Conservation (phyloP, 2,797 vertebrate species). For the Scolopax bukidnonensis region DNA sequence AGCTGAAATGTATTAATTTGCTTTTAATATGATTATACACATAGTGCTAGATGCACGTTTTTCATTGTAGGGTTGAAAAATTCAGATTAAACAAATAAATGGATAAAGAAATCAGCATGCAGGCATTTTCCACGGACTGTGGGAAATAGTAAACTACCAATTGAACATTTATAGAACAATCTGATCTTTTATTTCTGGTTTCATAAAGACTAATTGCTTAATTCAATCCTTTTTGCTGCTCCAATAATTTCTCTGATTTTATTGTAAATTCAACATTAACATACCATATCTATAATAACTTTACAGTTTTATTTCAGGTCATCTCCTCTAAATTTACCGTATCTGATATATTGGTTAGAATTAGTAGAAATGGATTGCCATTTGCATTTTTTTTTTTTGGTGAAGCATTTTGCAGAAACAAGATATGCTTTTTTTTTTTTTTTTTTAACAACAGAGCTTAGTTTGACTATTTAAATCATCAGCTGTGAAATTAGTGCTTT, state of each 20-base stretch:
- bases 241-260: neutral
- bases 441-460: neutral
- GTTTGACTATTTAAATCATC: neutral
- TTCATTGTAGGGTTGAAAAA: neutral
- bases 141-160: neutral
- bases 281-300: neutral
- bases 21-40: neutral
- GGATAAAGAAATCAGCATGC: neutral
- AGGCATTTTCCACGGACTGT: neutral
- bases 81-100: neutral
- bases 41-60: neutral
- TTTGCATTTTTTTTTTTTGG: neutral
- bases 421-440: neutral
- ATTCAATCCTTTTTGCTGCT: neutral
- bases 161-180: neutral
- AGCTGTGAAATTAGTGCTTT: neutral
- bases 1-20: neutral
- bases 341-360: neutral
- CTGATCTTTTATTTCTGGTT: neutral
- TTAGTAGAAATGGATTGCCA: neutral
- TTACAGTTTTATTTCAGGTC: neutral
- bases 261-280: neutral
- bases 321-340: neutral
- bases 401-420: neutral
- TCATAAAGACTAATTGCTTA: conserved; percentile 16